Evolutionary conservation across 2,888 invertebrate species (phyloP).

Genomic region (Amiota mariae): DNA sequence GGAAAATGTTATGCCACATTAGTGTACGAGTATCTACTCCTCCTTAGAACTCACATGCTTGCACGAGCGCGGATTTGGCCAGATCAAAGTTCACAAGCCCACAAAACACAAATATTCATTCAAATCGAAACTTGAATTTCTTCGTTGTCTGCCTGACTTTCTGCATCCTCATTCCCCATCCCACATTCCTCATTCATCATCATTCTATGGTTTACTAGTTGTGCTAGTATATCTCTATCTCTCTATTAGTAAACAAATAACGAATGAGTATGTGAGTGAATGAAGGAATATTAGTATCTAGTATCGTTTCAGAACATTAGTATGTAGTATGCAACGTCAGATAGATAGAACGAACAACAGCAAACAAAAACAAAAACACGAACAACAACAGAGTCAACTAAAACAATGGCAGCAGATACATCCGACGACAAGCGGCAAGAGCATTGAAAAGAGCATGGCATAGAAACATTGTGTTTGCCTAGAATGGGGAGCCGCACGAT

Average conservation of each 20-base stretch:
- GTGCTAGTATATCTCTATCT: background rate
- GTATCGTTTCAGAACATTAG: slow-evolving; percentile 12
- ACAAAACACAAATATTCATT: slow-evolving; percentile 21
- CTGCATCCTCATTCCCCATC: background rate
- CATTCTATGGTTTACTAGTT: background rate
- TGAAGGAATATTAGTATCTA: background rate
- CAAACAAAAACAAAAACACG: slow-evolving; percentile 5
- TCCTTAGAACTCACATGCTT: background rate
- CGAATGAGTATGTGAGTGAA: background rate
- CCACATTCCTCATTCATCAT: background rate
- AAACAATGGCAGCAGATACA: slow-evolving; percentile 26
- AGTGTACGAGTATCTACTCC: slow-evolving; percentile 36
- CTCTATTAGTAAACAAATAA: slow-evolving; percentile 19
- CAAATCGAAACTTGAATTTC: slow-evolving; percentile 14
- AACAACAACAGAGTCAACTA: slow-evolving; percentile 4
- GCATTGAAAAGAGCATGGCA: background rate
- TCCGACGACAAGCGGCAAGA: background rate
- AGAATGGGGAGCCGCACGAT: slow-evolving; percentile 9
- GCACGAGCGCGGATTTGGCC: no score
- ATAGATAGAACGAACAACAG: slow-evolving; percentile 13
- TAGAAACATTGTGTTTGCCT: slow-evolving; percentile 7
- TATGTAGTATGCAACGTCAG: slow-evolving; percentile 13
- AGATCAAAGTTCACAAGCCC: slow-evolving; percentile 19
- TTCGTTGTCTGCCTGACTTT: background rate
- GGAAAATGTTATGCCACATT: slow-evolving; percentile 50